Conservation (phyloP, 2,888 invertebrate genomes). For the Eristalinus sepulchralis region DNA sequence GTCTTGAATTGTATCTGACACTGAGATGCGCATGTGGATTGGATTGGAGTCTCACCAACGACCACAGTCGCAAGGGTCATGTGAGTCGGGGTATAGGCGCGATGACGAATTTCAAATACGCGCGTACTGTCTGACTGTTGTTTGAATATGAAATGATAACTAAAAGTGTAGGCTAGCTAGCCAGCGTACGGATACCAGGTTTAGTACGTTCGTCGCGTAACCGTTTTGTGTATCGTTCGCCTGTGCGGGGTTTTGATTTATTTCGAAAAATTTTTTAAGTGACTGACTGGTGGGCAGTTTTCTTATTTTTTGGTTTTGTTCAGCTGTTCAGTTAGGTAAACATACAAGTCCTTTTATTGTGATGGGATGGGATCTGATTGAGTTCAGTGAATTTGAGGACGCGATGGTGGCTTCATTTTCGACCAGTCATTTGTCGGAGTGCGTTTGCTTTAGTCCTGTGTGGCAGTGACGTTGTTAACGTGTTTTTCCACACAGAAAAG, state of each 20-base stretch:
- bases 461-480: too few species aligned
- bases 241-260: neutral
- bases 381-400: too few species aligned
- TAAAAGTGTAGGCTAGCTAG: slow-evolving; percentile 22
- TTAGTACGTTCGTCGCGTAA: slow-evolving; percentile 8
- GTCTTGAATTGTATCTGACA: neutral
- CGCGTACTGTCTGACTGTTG: neutral
- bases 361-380: too few species aligned
- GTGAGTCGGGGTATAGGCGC: neutral
- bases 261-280: too few species aligned
- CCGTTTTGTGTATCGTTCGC: neutral
- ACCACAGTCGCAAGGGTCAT: neutral
- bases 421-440: too few species aligned
- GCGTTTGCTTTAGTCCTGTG: too few species aligned
- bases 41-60: neutral
- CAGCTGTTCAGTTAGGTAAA: too few species aligned
- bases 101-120: neutral
- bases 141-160: slow-evolving; percentile 23
- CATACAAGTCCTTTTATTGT: too few species aligned
- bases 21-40: neutral
- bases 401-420: too few species aligned
- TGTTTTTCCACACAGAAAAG: too few species aligned
- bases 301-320: too few species aligned
- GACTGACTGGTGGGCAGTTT: too few species aligned
- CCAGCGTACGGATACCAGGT: neutral